phyloP scores from a whole-genome alignment of 1,140 invertebrate species.

The Venustaconcha ellipsiformis region DNA sequence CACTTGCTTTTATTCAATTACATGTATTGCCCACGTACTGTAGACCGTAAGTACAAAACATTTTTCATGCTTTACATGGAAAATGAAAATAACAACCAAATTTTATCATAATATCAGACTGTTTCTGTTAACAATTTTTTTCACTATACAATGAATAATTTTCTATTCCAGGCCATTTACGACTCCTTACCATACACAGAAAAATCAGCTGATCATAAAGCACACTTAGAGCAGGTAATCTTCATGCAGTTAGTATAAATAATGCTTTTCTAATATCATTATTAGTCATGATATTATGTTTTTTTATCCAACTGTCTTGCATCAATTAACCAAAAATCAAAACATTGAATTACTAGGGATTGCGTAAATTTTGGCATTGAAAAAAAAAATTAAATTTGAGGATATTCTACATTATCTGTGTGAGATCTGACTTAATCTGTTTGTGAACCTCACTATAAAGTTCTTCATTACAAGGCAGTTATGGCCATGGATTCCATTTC shows the following conservation, averaged over 20 bases:
- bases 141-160: background rate
- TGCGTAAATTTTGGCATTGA: too few species aligned
- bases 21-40: background rate
- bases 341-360: too few species aligned
- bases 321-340: too few species aligned
- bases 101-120: background rate
- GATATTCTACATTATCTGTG: too few species aligned
- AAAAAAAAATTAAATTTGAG: too few species aligned
- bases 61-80: background rate
- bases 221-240: conserved; percentile 54
- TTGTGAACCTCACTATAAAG: too few species aligned
- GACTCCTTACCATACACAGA: conserved; percentile 54
- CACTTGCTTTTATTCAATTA: background rate
- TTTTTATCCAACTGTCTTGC: too few species aligned
- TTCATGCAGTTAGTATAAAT: too few species aligned
- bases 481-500: too few species aligned
- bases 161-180: conserved; percentile 54
- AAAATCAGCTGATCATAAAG: conserved; percentile 42
- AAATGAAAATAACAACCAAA: background rate
- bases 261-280: background rate
- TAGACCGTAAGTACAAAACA: background rate
- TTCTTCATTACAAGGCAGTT: too few species aligned
- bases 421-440: too few species aligned
- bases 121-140: background rate
- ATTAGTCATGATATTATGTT: conserved; percentile 22